Conservation (phyloP, 2,113 vertebrate genomes). For the Maccullochella peelii region DNA sequence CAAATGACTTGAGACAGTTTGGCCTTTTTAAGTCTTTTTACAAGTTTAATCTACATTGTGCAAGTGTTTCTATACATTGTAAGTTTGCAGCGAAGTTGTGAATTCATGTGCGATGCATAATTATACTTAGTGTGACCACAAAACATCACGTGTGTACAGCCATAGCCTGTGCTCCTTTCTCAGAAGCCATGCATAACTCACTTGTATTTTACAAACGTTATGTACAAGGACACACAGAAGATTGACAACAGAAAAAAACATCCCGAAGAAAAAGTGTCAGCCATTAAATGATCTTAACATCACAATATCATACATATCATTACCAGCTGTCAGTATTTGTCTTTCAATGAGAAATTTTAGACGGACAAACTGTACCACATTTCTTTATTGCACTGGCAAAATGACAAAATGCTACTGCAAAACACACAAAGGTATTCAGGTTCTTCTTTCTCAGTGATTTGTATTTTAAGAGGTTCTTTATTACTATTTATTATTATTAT, state of each 20-base stretch:
- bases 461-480: background rate
- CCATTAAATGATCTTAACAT: background rate
- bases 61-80: constrained; percentile 49
- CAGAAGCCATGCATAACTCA: constrained; percentile 53
- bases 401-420: constrained; percentile 34
- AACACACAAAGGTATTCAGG: constrained; percentile 12
- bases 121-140: constrained; percentile 20
- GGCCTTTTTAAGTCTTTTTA: constrained; percentile 35
- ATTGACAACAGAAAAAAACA: constrained; percentile 12
- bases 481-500: too few species aligned
- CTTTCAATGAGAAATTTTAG: background rate
- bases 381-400: constrained; percentile 37
- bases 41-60: constrained; percentile 66
- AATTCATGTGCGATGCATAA: constrained; percentile 25
- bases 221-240: constrained; percentile 30
- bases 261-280: constrained; percentile 1
- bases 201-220: constrained; percentile 23
- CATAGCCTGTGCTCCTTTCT: constrained; percentile 32
- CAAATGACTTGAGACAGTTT: constrained; percentile 35
- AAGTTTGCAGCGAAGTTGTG: constrained; percentile 24
- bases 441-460: constrained; percentile 7
- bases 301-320: constrained; percentile 2
- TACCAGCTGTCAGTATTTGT: constrained; percentile 6
- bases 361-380: constrained; percentile 8
- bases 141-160: constrained; percentile 6